A percentile compares a stretch with the other conserved stretches of the same genome.
phyloP scores from a whole-genome alignment of 2,797 vertebrate species.

The Takifugu rubripes region DNA sequence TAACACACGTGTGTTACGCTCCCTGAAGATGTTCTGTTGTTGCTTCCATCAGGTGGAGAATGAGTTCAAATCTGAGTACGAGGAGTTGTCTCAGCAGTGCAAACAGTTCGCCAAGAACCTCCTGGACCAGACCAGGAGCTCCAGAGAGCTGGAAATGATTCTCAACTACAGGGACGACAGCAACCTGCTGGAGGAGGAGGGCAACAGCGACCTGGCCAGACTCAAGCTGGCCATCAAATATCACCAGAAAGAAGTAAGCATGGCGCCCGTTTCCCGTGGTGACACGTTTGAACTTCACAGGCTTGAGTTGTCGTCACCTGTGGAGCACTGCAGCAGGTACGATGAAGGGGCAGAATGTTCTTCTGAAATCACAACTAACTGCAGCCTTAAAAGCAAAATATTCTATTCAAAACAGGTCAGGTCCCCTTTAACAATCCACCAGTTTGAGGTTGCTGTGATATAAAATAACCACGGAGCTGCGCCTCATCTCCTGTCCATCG shows the following conservation, averaged over 20 bases:
- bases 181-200: constrained; percentile 87
- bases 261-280: too few species aligned
- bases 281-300: too few species aligned
- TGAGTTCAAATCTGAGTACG: constrained; percentile 96
- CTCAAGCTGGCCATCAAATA: constrained; percentile 97
- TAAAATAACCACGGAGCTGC: too few species aligned
- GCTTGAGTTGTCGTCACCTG: too few species aligned
- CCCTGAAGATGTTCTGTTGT: background rate
- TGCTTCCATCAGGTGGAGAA: constrained; percentile 81
- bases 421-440: too few species aligned
- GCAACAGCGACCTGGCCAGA: constrained; percentile 88
- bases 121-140: constrained; percentile 95
- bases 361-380: too few species aligned
- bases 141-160: constrained; percentile 95
- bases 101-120: constrained; percentile 98
- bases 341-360: too few species aligned
- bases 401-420: too few species aligned
- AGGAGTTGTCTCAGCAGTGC: constrained; percentile 92
- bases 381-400: too few species aligned
- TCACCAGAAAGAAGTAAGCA: constrained; percentile 92
- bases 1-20: background rate
- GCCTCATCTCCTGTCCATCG: too few species aligned
- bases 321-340: too few species aligned
- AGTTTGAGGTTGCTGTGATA: too few species aligned
- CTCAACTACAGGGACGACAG: constrained; percentile 93